A percentile compares a stretch with the other conserved stretches of the same genome.
Conservation (phyloP, 2,888 invertebrate species). For the Sinopyrophorus schimmeli region DNA sequence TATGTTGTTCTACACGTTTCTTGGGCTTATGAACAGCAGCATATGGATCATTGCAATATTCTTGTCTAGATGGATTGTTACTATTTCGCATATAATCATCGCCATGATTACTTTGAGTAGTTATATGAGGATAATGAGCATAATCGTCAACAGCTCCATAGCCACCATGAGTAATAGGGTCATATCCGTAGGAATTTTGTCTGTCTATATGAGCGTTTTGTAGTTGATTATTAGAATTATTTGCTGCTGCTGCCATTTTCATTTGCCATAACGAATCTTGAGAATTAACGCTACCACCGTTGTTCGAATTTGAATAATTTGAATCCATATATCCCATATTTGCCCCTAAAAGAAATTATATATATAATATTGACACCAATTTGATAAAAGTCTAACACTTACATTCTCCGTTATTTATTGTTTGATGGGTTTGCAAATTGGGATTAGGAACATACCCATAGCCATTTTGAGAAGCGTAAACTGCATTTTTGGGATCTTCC, state of each 20-base stretch:
- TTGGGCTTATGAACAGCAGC: conserved; percentile 89
- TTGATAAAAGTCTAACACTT: conserved; percentile 55
- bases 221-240: conserved; percentile 66
- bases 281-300: conserved; percentile 93
- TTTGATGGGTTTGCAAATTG: conserved; percentile 67
- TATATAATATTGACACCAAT: background rate
- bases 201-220: conserved; percentile 64
- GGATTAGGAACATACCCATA: conserved; percentile 79
- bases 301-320: conserved; percentile 91
- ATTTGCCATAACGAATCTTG: conserved; percentile 94
- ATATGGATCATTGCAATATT: conserved; percentile 86
- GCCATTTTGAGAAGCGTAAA: conserved; percentile 82
- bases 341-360: conserved; percentile 66
- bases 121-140: conserved; percentile 80
- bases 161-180: conserved; percentile 79
- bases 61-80: conserved; percentile 83
- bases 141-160: conserved; percentile 84
- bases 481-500: conserved; percentile 84
- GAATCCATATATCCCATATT: conserved; percentile 91
- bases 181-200: conserved; percentile 74
- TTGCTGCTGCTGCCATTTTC: conserved; percentile 81
- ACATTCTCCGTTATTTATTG: conserved; percentile 81
- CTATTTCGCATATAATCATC: conserved; percentile 75
- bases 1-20: conserved; percentile 83
- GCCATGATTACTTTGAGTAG: conserved; percentile 66